Base-by-base conservation (phyloP, 2,888 invertebrate genomes). In the Lymantria monacha region DNA sequence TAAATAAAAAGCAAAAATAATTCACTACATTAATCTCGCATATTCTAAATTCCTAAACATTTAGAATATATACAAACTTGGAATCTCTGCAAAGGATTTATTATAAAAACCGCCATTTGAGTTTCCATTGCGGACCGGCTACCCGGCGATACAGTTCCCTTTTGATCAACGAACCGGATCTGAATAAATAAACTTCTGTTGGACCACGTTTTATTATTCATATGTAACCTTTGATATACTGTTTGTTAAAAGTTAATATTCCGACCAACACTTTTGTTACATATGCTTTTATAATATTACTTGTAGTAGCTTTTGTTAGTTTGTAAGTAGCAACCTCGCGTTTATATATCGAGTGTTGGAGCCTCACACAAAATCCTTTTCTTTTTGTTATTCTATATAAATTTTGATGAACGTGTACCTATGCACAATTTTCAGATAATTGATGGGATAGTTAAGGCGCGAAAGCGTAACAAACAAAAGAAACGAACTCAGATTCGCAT, bases 181-280 rank as follows among this genome's bases (percentile, higher is more conserved):
- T 64, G 61, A 68, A 66, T 66, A 66, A 71, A 63, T 65, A 71
- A 71, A 66, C 57, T 69, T 61, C 46, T 68, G 66, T 66, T 53
- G 47, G 53, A 46, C 44, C 38, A 50, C 44, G 40, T 61, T 69
- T 68, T 59, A 68, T 71, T 70, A 71, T 71, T 61, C 61, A 69
- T 60, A 50, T 50, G 45, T 42, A 51, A 48, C 41, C 58, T 63
- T 63, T 59, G 56, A 60, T 53, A 51, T 33, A 51, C 30, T 30
- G 31, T 51, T 52, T 44, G 56, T 37, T 37, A 50, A 53, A 48
- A 22, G 22, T 22, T 22, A 22, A 44, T 44, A 59, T 51, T 50
- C 49, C 44, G 51, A 46, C 41, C 49, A 22, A 46, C 31, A 12
- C 12, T 48, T 48, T 53, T 31, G 46, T 48, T 56, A 22, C 22